Base-by-base conservation (phyloP, 2,113 vertebrate genomes). In the Thalassarche chlororhynchos region DNA sequence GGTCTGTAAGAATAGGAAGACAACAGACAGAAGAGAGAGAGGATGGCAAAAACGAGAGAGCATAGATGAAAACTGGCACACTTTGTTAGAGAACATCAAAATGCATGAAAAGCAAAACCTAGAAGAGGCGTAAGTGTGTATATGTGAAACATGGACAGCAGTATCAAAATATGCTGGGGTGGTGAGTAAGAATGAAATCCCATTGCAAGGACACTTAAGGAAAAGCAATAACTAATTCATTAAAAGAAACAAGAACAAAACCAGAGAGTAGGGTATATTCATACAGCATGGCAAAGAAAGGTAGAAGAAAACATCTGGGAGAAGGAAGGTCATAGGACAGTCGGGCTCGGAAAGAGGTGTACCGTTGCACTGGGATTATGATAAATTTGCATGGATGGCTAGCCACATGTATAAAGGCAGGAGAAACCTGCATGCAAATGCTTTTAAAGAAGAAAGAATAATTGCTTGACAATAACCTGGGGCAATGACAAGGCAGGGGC, bases 401-500 rank as follows among this genome's bases (percentile, higher is more conserved):
- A 91, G 26, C 77, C 65, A 78, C 31, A 49, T 14, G 5, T 36
- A 51, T 31, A 84, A 89, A 87, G 31, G 40, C 34, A 81, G 31
- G 36, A 93, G 69, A 87, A 96, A 90, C 36, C 40, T 72, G 38
- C 44, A 90, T 87, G 60, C 36, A 71, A 79, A 64, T 65, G 28
- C 6, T 83, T 87, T 87, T 79, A 57, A 82, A 91, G 51, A 91
- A 83, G 66, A 62, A 90, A 71, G 57, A 84, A 84, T 69, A 92
- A 87, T 78, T 91, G 40, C 25, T 84, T 31, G 87, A 82, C 90
- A 89, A 87, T 77, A 92, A 87, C 95, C 77, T 36, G 69, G 69
- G 74, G 91, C 80, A 84, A 96, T 76, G 78, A 93, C 88, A 90
- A 96, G 47, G 26, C 57, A 94, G 51, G 61, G 84, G 58, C 72